These are phyloP conservation scores for Oxyscelio sp. DNA, from an alignment of 2,888 invertebrate genomes.

Conservation along the genomic window DNA sequence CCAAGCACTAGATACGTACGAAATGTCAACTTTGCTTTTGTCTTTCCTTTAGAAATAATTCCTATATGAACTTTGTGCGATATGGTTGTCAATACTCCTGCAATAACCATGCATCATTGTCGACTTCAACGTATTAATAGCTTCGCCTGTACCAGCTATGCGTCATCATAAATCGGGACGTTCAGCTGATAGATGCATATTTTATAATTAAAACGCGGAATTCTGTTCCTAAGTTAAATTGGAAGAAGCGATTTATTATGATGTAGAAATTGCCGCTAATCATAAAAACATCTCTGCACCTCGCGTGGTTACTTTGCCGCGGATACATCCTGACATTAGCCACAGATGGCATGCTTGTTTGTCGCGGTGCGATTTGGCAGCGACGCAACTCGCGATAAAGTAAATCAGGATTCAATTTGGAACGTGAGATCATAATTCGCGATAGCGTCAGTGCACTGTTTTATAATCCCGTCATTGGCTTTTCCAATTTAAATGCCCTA, in stretches of 20 bases:
- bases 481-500: conserved; percentile 20
- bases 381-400: conserved; percentile 69
- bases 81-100: conserved; percentile 53
- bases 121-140: conserved; percentile 26
- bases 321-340: conserved; percentile 22
- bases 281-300: not conserved
- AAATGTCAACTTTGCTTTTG: too few relatives aligned
- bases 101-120: conserved; percentile 57
- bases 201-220: conserved; percentile 53
- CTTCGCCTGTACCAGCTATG: conserved; percentile 21
- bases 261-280: conserved; percentile 12
- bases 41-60: not conserved
- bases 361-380: conserved; percentile 56
- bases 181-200: conserved; percentile 35
- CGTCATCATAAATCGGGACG: conserved; percentile 57
- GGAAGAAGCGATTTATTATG: conserved; percentile 46
- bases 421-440: conserved; percentile 75
- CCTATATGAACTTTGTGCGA: conserved; percentile 18
- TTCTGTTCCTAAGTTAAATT: conserved; percentile 45
- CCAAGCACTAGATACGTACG: too few relatives aligned
- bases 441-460: conserved; percentile 35
- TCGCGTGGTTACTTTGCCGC: conserved; percentile 8
- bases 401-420: conserved; percentile 87
- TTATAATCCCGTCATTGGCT: conserved; percentile 20
- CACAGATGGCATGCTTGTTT: conserved; percentile 3